phyloP scores from a whole-genome alignment of 1,140 invertebrate species.

The Octopus sinensis region DNA sequence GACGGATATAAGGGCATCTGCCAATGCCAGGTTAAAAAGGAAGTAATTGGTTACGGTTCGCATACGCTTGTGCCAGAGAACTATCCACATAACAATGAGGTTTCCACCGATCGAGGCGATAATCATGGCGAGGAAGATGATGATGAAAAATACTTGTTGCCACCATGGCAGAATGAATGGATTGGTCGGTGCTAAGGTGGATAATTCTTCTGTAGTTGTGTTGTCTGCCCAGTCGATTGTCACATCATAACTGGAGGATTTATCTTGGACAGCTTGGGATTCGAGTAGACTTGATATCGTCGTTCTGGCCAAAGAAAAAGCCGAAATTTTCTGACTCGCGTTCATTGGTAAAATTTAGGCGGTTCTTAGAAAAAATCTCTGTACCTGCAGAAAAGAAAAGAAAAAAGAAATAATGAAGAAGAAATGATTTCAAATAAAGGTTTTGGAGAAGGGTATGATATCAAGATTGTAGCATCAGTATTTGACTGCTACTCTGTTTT shows the following conservation, averaged over 20 bases:
- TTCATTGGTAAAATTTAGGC: background rate
- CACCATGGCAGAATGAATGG: slow-evolving; percentile 44
- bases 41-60: slow-evolving; percentile 94
- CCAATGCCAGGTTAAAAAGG: slow-evolving; percentile 87
- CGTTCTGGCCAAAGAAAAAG: slow-evolving; percentile 6
- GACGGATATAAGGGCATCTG: slow-evolving; percentile 86
- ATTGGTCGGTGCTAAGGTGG: background rate
- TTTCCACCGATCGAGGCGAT: slow-evolving; percentile 88
- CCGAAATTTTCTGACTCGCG: background rate
- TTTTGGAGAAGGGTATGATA: background rate
- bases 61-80: slow-evolving; percentile 82
- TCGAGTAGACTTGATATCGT: background rate
- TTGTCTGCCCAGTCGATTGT: background rate
- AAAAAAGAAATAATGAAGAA: background rate
- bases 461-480: no score
- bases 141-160: slow-evolving; percentile 46
- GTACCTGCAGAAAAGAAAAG: background rate
- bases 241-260: background rate
- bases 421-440: background rate
- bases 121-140: slow-evolving; percentile 77
- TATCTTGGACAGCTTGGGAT: background rate
- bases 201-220: slow-evolving; percentile 9
- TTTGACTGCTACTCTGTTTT: no score
- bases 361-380: background rate
- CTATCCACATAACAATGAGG: slow-evolving; percentile 92